These are phyloP conservation scores for Siniperca knerii DNA, from an alignment of 2,113 vertebrate genomes.

Conservation along the genomic window DNA sequence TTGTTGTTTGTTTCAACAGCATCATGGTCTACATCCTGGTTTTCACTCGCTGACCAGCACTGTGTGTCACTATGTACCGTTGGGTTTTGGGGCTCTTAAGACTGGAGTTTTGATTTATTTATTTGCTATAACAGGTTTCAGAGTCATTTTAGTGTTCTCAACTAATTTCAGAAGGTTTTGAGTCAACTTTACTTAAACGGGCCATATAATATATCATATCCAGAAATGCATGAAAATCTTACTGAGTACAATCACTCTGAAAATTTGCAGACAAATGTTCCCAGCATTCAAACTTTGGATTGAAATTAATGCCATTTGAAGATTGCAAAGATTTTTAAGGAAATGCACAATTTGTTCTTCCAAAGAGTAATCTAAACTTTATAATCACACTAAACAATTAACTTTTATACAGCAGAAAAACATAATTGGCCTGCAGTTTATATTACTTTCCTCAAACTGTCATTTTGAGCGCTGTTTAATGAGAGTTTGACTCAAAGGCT, in stretches of 20 bases:
- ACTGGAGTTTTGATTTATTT: slow-evolving; percentile 72
- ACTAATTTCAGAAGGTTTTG: slow-evolving; percentile 35
- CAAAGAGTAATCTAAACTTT: not conserved
- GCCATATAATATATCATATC: not conserved
- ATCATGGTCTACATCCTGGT: slow-evolving; percentile 38
- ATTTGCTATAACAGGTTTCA: slow-evolving; percentile 38
- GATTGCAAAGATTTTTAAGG: not conserved
- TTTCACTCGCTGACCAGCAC: slow-evolving; percentile 48
- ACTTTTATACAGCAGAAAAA: slow-evolving; percentile 2
- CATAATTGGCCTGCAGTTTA: slow-evolving; percentile 13
- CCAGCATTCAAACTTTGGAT: not conserved
- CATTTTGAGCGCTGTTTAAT: slow-evolving; percentile 39
- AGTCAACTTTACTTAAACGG: slow-evolving; percentile 35
- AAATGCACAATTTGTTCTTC: not conserved
- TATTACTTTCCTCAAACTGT: slow-evolving; percentile 29
- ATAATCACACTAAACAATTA: not conserved
- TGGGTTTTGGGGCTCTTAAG: slow-evolving; percentile 44
- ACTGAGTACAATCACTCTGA: not conserved
- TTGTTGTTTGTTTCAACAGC: slow-evolving; percentile 40
- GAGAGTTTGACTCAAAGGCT: slow-evolving; percentile 61
- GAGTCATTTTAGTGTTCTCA: not conserved
- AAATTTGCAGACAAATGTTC: not conserved
- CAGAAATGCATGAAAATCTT: not conserved
- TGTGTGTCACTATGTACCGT: slow-evolving; percentile 27
- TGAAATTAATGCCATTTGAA: not conserved